Conservation (phyloP, 2,888 invertebrate species). For the Agriopis leucophaearia region DNA sequence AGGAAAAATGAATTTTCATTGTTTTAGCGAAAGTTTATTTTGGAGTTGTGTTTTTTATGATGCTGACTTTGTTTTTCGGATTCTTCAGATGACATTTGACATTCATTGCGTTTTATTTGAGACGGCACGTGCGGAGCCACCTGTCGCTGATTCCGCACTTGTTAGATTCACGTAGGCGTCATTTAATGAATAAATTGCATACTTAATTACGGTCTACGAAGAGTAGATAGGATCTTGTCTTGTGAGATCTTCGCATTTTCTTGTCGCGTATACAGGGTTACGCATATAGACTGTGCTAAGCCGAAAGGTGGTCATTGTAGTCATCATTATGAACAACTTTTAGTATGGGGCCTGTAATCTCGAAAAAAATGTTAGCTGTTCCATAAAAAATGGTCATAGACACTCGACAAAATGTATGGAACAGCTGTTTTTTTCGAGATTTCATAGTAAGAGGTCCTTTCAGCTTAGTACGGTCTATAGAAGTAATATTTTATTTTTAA, state of each 20-base stretch:
- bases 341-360: no score
- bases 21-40: constrained; percentile 58
- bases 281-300: no score
- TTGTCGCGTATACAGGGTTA: no score
- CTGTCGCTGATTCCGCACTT: constrained; percentile 81
- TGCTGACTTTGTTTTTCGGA: constrained; percentile 51
- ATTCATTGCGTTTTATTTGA: constrained; percentile 84
- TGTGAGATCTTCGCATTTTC: not conserved
- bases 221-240: constrained; percentile 25
- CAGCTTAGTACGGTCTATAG: no score
- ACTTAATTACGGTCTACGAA: constrained; percentile 42
- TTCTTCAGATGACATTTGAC: constrained; percentile 73
- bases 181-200: constrained; percentile 58
- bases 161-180: constrained; percentile 53
- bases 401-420: no score
- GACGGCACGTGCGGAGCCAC: constrained; percentile 82
- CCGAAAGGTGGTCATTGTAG: no score
- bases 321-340: no score
- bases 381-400: no score
- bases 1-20: constrained; percentile 60
- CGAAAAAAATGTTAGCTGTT: no score
- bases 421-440: no score
- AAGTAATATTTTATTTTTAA: no score
- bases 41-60: constrained; percentile 40
- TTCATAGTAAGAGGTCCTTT: no score